Conservation (phyloP, 2,797 vertebrate genomes). For the Australoheros facetus region DNA sequence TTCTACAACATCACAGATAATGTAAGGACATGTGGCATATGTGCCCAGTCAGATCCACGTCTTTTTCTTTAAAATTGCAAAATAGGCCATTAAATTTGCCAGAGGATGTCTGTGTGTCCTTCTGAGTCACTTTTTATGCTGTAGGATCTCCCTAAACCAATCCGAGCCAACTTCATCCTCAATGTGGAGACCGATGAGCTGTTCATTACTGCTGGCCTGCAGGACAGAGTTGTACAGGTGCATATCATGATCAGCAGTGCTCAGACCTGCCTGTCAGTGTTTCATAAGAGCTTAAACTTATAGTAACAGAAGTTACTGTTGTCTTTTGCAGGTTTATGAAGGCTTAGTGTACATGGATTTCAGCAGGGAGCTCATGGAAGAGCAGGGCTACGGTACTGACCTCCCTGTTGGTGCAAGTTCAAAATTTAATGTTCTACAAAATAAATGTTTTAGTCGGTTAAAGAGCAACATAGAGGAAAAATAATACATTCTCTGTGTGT, state of each 20-base stretch:
- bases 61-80: neutral
- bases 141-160: slow-evolving; percentile 84
- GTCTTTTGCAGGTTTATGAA: slow-evolving; percentile 81
- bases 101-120: neutral
- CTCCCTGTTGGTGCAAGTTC: neutral
- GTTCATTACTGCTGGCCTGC: slow-evolving; percentile 86
- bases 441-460: neutral
- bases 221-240: slow-evolving; percentile 88
- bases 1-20: slow-evolving; percentile 87
- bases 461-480: no score
- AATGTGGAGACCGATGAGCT: slow-evolving; percentile 87
- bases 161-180: slow-evolving; percentile 85
- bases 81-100: neutral
- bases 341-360: slow-evolving; percentile 89
- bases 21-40: slow-evolving; percentile 55
- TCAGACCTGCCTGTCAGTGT: neutral
- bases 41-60: neutral
- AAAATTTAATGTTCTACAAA: neutral
- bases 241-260: neutral
- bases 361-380: slow-evolving; percentile 82
- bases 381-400: slow-evolving; percentile 79
- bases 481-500: no score
- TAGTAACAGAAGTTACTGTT: neutral
- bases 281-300: neutral
- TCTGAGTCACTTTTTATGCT: neutral